phyloP scores from a whole-genome alignment of 2,113 vertebrate species.

The Emydocephalus ijimae region DNA sequence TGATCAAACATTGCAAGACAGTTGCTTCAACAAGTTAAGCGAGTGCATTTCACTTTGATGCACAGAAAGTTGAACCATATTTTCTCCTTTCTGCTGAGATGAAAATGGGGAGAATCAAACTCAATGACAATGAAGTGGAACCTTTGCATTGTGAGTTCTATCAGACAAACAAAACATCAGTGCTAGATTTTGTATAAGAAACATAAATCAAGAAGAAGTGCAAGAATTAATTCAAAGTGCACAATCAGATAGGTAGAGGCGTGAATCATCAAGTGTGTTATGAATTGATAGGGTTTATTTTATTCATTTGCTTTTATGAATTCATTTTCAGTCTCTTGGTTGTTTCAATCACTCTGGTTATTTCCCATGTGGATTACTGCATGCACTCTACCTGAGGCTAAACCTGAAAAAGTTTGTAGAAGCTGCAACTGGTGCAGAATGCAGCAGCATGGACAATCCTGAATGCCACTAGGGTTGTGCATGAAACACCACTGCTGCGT shows the following conservation, averaged over 20 bases:
- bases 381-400: background rate
- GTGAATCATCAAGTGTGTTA: slow-evolving; percentile 13
- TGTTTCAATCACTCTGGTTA: background rate
- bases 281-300: background rate
- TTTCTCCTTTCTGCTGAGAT: slow-evolving; percentile 26
- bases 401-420: background rate
- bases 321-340: background rate
- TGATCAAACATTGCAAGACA: slow-evolving; percentile 69
- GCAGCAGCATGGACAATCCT: too few species aligned
- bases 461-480: too few species aligned
- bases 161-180: slow-evolving; percentile 41
- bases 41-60: slow-evolving; percentile 41
- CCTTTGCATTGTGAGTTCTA: background rate
- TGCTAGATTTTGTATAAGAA: slow-evolving; percentile 27
- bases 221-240: slow-evolving; percentile 22
- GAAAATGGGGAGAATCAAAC: slow-evolving; percentile 26
- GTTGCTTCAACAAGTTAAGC: slow-evolving; percentile 67
- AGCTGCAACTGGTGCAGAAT: too few species aligned
- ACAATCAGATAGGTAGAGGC: slow-evolving; percentile 32
- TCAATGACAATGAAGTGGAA: slow-evolving; percentile 15
- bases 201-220: slow-evolving; percentile 15
- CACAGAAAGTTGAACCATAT: slow-evolving; percentile 14
- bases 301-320: slow-evolving; percentile 6
- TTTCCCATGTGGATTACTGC: background rate
- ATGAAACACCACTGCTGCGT: too few species aligned